Percentiles rank a stretch among this genome's conserved stretches.
Evolutionary conservation across 2,888 invertebrate species (phyloP).

Genomic region (Euclidia mi): DNA sequence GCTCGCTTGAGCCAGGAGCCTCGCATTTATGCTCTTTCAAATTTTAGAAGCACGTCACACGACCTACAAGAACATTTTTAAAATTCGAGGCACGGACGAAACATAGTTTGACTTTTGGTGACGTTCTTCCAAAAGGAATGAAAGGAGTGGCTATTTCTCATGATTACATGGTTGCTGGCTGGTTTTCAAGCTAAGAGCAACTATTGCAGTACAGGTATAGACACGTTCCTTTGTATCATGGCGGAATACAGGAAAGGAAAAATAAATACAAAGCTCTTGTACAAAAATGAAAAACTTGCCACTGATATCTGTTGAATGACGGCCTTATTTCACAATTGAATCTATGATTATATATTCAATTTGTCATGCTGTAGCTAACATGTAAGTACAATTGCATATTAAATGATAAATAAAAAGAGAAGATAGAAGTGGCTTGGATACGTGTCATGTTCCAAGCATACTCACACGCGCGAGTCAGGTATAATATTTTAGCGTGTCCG

Average conservation of each 20-base stretch:
- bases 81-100: neutral
- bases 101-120: neutral
- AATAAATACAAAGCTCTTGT: too few relatives aligned
- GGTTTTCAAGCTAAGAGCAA: neutral
- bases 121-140: slow-evolving; percentile 2
- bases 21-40: slow-evolving; percentile 13
- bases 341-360: too few relatives aligned
- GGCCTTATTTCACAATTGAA: too few relatives aligned
- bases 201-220: too few relatives aligned
- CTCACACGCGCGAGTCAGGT: neutral
- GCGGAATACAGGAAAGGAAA: too few relatives aligned
- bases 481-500: slow-evolving; percentile 12
- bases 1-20: slow-evolving; percentile 3
- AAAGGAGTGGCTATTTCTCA: neutral
- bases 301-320: too few relatives aligned
- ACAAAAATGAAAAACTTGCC: too few relatives aligned
- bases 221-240: too few relatives aligned
- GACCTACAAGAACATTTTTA: neutral
- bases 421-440: neutral
- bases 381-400: too few relatives aligned
- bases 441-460: neutral
- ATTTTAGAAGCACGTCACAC: slow-evolving; percentile 7
- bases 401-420: neutral
- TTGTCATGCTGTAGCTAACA: too few relatives aligned
- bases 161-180: neutral